Evolutionary conservation across 2,888 invertebrate genomes (phyloP).

Genomic region (Anthoptus insignis): DNA sequence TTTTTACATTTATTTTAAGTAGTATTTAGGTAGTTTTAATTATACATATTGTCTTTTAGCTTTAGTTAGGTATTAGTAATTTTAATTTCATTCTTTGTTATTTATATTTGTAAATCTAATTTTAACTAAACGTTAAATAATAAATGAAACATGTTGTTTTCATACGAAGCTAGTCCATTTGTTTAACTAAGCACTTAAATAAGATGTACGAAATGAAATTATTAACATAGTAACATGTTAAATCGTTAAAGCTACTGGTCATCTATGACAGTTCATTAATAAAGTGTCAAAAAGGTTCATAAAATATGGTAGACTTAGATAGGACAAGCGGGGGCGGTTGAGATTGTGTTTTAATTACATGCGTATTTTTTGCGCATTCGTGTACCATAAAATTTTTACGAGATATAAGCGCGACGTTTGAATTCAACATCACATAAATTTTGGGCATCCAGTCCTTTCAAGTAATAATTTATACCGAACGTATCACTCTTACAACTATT

Average conservation of each 20-base stretch:
- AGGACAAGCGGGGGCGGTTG: conserved; percentile 13
- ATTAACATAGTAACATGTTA: neutral
- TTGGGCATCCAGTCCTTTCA: conserved; percentile 7
- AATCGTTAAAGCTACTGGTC: neutral
- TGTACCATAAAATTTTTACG: conserved; percentile 20
- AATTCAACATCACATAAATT: conserved; percentile 23
- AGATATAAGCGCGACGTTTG: conserved; percentile 31
- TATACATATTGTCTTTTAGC: too few species aligned
- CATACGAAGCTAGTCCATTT: neutral
- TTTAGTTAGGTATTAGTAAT: too few species aligned
- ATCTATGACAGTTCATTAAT: conserved; percentile 32
- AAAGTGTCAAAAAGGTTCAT: conserved; percentile 27
- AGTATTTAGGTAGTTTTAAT: too few species aligned
- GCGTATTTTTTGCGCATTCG: conserved; percentile 32
- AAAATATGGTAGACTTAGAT: conserved; percentile 6
- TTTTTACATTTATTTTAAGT: too few species aligned
- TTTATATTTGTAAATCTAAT: too few species aligned
- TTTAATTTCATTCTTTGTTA: too few species aligned
- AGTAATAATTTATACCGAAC: conserved; percentile 4
- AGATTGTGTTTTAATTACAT: conserved; percentile 28
- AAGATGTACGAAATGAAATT: too few species aligned
- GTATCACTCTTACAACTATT: too few species aligned
- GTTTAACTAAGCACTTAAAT: neutral
- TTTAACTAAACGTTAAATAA: too few species aligned
- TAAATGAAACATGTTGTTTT: too few species aligned